phyloP scores from a whole-genome alignment of 2,113 vertebrate species.

The Girardinichthys multiradiatus region DNA sequence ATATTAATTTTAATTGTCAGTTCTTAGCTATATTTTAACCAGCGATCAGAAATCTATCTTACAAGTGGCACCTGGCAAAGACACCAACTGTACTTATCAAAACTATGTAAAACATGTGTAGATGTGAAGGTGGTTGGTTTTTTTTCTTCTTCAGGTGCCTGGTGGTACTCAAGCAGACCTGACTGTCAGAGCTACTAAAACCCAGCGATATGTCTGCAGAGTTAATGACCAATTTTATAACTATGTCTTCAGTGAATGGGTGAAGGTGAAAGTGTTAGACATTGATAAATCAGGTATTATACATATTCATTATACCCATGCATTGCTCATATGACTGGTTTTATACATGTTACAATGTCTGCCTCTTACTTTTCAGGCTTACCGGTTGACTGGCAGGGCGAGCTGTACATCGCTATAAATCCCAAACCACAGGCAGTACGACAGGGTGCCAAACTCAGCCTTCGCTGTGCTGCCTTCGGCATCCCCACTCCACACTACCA shows the following conservation, averaged over 20 bases:
- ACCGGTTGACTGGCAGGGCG: conserved; percentile 80
- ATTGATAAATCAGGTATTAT: conserved; percentile 70
- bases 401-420: conserved; percentile 79
- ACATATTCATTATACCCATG: not conserved
- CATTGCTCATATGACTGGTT: not conserved
- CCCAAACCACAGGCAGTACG: conserved; percentile 72
- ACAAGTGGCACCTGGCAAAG: not conserved
- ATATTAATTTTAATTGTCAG: not conserved
- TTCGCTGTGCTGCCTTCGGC: conserved; percentile 83
- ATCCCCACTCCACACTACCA: conserved; percentile 84
- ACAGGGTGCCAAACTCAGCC: conserved; percentile 61
- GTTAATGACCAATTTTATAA: conserved; percentile 79
- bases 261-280: conserved; percentile 83
- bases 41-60: not conserved
- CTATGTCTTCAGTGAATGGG: conserved; percentile 82
- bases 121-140: too few relatives aligned
- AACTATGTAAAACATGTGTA: too few relatives aligned
- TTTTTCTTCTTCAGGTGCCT: conserved; percentile 47
- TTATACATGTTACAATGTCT: conserved; percentile 5
- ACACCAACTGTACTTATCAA: not conserved
- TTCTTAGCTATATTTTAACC: not conserved
- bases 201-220: conserved; percentile 82
- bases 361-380: conserved; percentile 57
- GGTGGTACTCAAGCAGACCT: conserved; percentile 80
- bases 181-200: conserved; percentile 73